Evolutionary conservation across 1,140 invertebrate species (phyloP).

Genomic region (Phthorimaea operculella): DNA sequence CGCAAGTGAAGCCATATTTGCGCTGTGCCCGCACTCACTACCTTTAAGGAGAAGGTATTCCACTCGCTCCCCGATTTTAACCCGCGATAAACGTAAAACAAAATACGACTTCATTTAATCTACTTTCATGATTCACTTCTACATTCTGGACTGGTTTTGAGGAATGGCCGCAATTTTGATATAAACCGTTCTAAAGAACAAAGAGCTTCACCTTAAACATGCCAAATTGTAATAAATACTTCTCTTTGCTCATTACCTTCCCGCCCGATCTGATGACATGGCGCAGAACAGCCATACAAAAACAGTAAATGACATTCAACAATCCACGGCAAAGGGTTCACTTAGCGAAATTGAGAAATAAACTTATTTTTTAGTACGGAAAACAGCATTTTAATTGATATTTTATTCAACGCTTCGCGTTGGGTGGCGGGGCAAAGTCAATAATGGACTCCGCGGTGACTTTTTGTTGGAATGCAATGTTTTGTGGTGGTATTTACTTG

Average conservation of each 20-base stretch:
- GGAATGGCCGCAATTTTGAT: not conserved
- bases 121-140: not conserved
- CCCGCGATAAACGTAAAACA: not conserved
- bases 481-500: not conserved
- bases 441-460: conserved; percentile 28
- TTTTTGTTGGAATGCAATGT: conserved; percentile 30
- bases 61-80: not conserved
- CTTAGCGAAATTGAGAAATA: conserved; percentile 64
- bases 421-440: conserved; percentile 55
- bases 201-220: conserved; percentile 29
- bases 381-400: conserved; percentile 60
- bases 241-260: conserved; percentile 56
- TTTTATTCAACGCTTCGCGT: conserved; percentile 59
- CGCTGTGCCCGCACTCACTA: conserved; percentile 19
- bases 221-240: conserved; percentile 49
- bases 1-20: too few relatives aligned
- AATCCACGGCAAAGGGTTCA: conserved; percentile 54
- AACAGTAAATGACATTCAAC: conserved; percentile 59
- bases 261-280: conserved; percentile 51
- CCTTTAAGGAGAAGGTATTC: conserved; percentile 30
- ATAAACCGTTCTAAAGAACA: not conserved
- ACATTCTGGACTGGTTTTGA: not conserved
- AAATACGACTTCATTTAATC: not conserved
- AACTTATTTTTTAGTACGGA: conserved; percentile 50
- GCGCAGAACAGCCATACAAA: conserved; percentile 29